These are phyloP conservation scores for Tridacna crocea DNA, from an alignment of 2,888 invertebrate species.

Conservation along the genomic window DNA sequence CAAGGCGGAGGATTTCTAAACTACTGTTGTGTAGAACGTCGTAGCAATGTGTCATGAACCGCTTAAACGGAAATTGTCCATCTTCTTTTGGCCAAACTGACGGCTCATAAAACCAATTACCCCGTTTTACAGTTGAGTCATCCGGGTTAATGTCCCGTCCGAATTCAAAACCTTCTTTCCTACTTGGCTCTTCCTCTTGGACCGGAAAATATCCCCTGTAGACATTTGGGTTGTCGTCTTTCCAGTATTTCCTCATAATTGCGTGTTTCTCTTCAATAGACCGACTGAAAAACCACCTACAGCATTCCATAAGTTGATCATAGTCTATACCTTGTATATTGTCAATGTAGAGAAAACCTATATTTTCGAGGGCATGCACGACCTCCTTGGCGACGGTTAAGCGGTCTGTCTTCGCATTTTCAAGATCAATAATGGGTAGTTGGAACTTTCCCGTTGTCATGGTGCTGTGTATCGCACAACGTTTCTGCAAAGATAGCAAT, in stretches of 20 bases:
- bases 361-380: conserved; percentile 67
- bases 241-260: conserved; percentile 64
- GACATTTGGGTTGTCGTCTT: conserved; percentile 61
- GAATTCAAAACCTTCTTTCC: conserved; percentile 74
- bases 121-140: conserved; percentile 55
- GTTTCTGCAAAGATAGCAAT: no score
- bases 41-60: conserved; percentile 59
- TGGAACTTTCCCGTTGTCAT: conserved; percentile 22
- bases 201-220: conserved; percentile 75
- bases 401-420: conserved; percentile 59
- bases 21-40: conserved; percentile 58
- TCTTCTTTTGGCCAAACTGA: conserved; percentile 71
- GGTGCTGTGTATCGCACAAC: background rate
- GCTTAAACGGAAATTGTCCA: conserved; percentile 60
- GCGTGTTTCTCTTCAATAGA: conserved; percentile 57
- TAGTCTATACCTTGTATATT: conserved; percentile 66
- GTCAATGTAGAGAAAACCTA: conserved; percentile 71
- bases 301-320: conserved; percentile 57
- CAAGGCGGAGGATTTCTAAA: conserved; percentile 66
- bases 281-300: conserved; percentile 68
- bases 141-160: conserved; percentile 60
- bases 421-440: conserved; percentile 68
- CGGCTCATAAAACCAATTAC: conserved; percentile 70
- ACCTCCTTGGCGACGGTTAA: conserved; percentile 59
- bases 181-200: conserved; percentile 63